A percentile compares a stretch with the other conserved stretches of the same genome.
phyloP scores from a whole-genome alignment of 2,113 vertebrate species.

The Narcine bancroftii region DNA sequence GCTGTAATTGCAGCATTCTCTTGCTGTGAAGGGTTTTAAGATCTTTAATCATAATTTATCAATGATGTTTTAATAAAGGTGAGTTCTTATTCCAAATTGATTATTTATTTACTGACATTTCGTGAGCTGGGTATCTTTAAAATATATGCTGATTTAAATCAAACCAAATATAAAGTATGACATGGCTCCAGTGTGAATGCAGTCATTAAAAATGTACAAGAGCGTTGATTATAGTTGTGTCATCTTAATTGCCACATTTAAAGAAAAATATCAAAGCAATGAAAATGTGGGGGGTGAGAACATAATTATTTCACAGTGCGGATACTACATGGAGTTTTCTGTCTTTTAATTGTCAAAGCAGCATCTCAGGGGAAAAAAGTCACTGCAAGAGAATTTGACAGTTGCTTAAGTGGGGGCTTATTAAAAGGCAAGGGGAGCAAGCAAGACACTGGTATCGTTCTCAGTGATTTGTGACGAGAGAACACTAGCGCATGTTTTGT shows the following conservation, averaged over 20 bases:
- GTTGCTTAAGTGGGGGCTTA: not conserved
- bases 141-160: not conserved
- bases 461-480: not conserved
- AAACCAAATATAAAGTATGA: not conserved
- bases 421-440: not conserved
- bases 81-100: not conserved
- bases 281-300: not conserved
- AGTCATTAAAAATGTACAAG: not conserved
- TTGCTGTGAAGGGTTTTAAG: not conserved
- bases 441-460: not conserved
- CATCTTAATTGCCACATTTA: not conserved
- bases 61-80: not conserved
- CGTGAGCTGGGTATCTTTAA: not conserved
- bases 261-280: not conserved
- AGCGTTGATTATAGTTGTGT: not conserved
- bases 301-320: not conserved
- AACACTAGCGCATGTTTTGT: not conserved
- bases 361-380: not conserved
- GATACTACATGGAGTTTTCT: not conserved
- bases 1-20: constrained; percentile 14
- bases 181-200: not conserved
- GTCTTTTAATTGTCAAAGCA: not conserved
- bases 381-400: not conserved
- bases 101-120: not conserved
- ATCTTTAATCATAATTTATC: constrained; percentile 27